Percentiles rank a stretch among this genome's conserved stretches.
phyloP scores from a whole-genome alignment of 1,140 invertebrate species.

The Chrysomallon squamiferum region DNA sequence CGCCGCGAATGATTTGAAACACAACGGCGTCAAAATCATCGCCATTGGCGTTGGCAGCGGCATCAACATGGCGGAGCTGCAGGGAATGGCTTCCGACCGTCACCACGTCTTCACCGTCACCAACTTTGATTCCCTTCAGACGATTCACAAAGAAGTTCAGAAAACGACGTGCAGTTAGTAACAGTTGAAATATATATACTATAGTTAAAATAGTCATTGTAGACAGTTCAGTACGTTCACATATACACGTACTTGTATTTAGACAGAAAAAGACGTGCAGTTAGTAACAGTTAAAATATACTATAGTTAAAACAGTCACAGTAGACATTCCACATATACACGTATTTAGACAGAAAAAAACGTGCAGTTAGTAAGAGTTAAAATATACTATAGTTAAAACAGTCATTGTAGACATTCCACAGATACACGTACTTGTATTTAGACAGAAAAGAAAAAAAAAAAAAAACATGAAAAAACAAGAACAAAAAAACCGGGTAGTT shows the following conservation, averaged over 20 bases:
- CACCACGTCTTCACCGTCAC: constrained; percentile 26
- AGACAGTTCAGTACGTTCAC: no score
- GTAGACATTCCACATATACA: no score
- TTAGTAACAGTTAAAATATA: no score
- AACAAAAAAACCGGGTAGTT: constrained; percentile 22
- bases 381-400: no score
- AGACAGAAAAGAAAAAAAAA: no score
- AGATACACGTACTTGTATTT: no score
- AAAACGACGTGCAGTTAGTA: constrained; percentile 17
- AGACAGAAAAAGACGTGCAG: constrained; percentile 22
- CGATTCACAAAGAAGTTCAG: constrained; percentile 22
- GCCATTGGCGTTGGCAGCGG: constrained; percentile 29
- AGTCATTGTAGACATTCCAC: no score
- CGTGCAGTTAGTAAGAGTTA: constrained; percentile 16
- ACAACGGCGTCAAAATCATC: constrained; percentile 16
- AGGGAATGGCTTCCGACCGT: constrained; percentile 23
- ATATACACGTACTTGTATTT: no score
- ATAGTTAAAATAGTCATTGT: no score
- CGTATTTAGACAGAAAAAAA: constrained; percentile 11
- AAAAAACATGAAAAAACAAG: no score
- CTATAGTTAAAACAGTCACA: no score
- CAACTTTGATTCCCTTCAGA: constrained; percentile 28
- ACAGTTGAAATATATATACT: no score
- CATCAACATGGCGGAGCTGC: constrained; percentile 25
- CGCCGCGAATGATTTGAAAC: neutral